Evolutionary conservation across 2,113 vertebrate genomes (phyloP), one percentile per base, ranked within the genome.

Genomic region (Zosterops japonicus): DNA sequence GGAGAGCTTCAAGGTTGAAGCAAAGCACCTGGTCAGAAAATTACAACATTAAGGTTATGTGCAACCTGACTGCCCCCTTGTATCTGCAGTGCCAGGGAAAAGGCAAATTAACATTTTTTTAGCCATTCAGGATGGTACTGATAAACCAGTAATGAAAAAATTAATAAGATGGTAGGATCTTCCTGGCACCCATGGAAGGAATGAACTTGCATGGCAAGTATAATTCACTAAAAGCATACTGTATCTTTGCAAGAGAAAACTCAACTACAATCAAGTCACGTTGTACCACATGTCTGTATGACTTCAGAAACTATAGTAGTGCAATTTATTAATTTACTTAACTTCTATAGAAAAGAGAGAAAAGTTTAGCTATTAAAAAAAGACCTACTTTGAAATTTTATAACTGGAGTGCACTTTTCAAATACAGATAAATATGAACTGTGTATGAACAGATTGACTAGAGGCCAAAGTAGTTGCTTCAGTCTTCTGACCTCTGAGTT

Each of bases 1-100:
- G 13, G 27, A 87, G 6, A 82, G 18, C 33, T 80, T 67, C 29
- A 57, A 70, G 14, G 18, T 0, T 50, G 41, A 85, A 90, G 44
- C 23, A 79, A 84, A 60, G 28, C 35, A 52, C 1, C 22, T 27
- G 20, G 24, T 56, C 56, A 53, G 22, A 71, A 14, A 79, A 71
- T 4, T 6, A 84, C 59, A 94, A 71, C 81, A 89, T 10, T 27
- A 44, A 78, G 44, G 36, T 39, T 68, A 52, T 44, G 16, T 28
- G 36, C 63, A 91, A 92, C 33, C 35, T 68, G 56, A 91, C 41
- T 31, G 94, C 82, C 95, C 91, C 42, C 95, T 95, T 4, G 20
- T 92, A 90, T 61, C 56, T 47, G 14, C 14, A 9, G 7, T 68
- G 41, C 33, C 24, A 23, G 4, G 14, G 42, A 74, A 72, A 69